These are phyloP conservation scores for Scolanthus callimorphus DNA, from an alignment of 92 coral and sea anemone genomes.

Conservation along the genomic window DNA sequence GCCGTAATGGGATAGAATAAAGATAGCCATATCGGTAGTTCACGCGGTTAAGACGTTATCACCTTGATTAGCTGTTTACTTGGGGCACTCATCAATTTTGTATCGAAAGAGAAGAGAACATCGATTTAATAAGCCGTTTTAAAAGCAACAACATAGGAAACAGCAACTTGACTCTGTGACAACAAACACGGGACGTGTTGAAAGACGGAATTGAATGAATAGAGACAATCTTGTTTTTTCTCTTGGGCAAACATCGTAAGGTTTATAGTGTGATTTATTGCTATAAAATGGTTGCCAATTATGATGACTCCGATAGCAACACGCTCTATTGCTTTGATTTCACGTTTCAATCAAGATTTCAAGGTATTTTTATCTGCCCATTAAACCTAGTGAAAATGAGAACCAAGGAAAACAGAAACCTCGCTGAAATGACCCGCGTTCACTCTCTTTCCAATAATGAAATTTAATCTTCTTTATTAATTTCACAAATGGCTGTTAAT, in stretches of 20 bases:
- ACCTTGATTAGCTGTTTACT: background rate
- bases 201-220: no score
- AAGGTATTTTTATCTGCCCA: background rate
- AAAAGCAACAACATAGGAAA: background rate
- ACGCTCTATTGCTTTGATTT: background rate
- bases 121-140: background rate
- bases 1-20: no score
- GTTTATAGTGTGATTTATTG: background rate
- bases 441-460: no score
- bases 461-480: no score
- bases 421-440: no score
- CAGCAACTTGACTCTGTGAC: no score
- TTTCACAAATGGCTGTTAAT: no score
- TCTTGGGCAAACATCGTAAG: background rate
- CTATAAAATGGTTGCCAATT: background rate
- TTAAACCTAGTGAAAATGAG: background rate
- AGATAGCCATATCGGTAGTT: no score
- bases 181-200: no score
- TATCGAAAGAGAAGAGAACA: conserved; percentile 2
- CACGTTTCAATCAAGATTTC: background rate
- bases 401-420: background rate
- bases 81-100: background rate
- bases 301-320: background rate
- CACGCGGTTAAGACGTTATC: no score
- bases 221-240: no score